These are phyloP conservation scores for Pachydiplax longipennis DNA, from an alignment of 2,888 invertebrate species.

Conservation along the genomic window DNA sequence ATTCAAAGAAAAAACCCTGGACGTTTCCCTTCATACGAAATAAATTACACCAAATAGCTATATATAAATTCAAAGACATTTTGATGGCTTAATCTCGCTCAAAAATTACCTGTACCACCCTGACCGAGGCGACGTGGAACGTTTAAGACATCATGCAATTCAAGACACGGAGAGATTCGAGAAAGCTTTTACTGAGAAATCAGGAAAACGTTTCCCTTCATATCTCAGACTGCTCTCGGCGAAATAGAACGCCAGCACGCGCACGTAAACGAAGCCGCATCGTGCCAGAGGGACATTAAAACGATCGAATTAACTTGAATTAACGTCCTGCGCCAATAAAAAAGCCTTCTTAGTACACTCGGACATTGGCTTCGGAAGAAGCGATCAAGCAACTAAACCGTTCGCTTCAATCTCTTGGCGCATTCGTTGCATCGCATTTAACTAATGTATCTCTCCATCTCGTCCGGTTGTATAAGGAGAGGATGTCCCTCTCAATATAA, in stretches of 20 bases:
- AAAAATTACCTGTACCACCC: background rate
- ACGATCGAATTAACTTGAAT: background rate
- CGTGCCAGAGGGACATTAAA: background rate
- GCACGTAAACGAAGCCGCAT: background rate
- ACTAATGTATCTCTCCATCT: slow-evolving; percentile 29
- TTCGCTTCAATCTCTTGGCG: background rate
- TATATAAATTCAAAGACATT: too few species aligned
- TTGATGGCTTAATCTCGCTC: too few species aligned
- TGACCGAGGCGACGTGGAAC: background rate
- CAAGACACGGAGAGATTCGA: background rate
- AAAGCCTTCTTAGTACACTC: background rate
- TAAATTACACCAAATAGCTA: too few species aligned
- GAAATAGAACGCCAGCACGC: background rate
- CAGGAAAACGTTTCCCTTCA: background rate
- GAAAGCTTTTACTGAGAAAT: background rate
- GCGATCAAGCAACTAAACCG: background rate
- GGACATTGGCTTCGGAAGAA: background rate
- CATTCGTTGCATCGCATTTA: background rate
- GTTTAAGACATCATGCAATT: background rate
- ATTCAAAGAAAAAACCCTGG: too few species aligned
- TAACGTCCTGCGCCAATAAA: background rate
- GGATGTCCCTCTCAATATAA: slow-evolving; percentile 16
- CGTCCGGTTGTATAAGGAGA: background rate
- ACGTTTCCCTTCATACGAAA: too few species aligned
- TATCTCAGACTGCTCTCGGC: background rate